Evolutionary conservation across 2,113 vertebrate genomes (phyloP).

Genomic region (Cyprinodon brontotheroides): DNA sequence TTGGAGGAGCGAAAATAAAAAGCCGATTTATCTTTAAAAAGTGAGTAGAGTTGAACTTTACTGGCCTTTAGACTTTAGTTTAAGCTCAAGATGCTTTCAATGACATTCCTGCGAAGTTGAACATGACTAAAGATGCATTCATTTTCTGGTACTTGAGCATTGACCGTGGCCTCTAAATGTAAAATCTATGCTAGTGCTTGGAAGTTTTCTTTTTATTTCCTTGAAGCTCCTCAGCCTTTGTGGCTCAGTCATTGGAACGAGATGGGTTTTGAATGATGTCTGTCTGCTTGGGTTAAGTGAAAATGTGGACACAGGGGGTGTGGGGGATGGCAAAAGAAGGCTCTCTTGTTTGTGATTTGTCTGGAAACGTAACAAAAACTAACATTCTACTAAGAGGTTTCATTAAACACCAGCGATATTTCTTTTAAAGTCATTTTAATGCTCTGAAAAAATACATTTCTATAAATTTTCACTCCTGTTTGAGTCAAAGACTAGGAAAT

Average conservation of each 20-base stretch:
- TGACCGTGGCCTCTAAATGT: constrained; percentile 55
- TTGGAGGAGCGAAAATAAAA: constrained; percentile 32
- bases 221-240: constrained; percentile 57
- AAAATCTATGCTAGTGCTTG: constrained; percentile 31
- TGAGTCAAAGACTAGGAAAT: background rate
- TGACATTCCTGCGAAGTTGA: constrained; percentile 54
- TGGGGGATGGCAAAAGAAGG: constrained; percentile 43
- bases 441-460: constrained; percentile 38
- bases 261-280: constrained; percentile 61
- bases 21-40: constrained; percentile 25
- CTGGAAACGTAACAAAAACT: constrained; percentile 59
- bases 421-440: constrained; percentile 64
- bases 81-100: constrained; percentile 57
- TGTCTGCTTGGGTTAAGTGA: constrained; percentile 52
- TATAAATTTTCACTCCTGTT: constrained; percentile 48
- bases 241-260: constrained; percentile 55
- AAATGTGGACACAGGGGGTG: constrained; percentile 58
- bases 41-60: constrained; percentile 47
- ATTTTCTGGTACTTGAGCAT: constrained; percentile 59
- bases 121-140: constrained; percentile 66
- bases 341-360: constrained; percentile 55
- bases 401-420: constrained; percentile 64
- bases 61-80: constrained; percentile 45
- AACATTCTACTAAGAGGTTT: constrained; percentile 61
- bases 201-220: constrained; percentile 29